Percentiles rank a stretch among this genome's conserved stretches.
These are phyloP conservation scores for Semnornis frantzii DNA, from an alignment of 2,113 vertebrate species.

Conservation along the genomic window DNA sequence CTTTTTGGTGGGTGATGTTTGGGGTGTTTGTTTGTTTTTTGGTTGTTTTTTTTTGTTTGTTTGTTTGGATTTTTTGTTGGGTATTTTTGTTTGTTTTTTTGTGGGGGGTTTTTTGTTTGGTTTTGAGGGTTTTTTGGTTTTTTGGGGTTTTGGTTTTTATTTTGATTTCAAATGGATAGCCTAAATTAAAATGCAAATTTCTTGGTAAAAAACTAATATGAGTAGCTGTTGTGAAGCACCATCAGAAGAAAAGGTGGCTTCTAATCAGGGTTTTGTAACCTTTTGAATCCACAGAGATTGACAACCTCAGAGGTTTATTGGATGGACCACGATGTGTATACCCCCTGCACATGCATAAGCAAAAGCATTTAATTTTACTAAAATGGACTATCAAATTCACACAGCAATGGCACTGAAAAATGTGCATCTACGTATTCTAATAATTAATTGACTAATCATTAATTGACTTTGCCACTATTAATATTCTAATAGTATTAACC, in stretches of 20 bases:
- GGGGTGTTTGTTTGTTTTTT: too few relatives aligned
- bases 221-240: neutral
- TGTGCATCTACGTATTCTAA: neutral
- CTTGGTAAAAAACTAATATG: neutral
- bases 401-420: neutral
- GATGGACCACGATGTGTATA: accelerated
- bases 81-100: too few relatives aligned
- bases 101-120: too few relatives aligned
- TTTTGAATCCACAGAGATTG: neutral
- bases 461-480: too few relatives aligned
- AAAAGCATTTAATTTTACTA: neutral
- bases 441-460: too few relatives aligned
- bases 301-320: neutral
- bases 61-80: too few relatives aligned
- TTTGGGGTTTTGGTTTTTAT: neutral
- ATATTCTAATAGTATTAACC: neutral
- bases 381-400: neutral
- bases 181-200: neutral
- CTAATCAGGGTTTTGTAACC: neutral
- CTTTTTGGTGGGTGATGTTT: too few relatives aligned
- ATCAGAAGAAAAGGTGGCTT: neutral
- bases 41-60: too few relatives aligned
- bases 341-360: neutral
- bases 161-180: neutral
- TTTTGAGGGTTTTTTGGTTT: too few relatives aligned